These are phyloP conservation scores for Struthidea cinerea DNA, from an alignment of 2,113 vertebrate genomes.

Conservation along the genomic window DNA sequence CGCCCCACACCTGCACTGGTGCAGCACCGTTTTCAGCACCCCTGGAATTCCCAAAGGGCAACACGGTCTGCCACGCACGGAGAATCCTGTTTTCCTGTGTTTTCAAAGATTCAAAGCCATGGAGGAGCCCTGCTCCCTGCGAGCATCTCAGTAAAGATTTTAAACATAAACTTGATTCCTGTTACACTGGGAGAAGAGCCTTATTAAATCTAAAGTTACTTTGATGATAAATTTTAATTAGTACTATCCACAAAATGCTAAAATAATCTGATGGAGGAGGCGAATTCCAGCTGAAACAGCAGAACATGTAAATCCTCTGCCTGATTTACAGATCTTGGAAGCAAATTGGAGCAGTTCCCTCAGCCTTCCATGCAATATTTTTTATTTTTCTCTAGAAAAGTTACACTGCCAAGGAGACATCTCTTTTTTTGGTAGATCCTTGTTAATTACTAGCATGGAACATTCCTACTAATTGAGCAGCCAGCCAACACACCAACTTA, in stretches of 20 bases:
- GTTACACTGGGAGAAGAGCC: not conserved
- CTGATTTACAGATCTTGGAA: not conserved
- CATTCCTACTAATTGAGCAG: not conserved
- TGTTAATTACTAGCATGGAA: not conserved
- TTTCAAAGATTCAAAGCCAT: rapidly evolving
- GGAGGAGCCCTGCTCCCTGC: not conserved
- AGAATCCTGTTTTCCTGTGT: rapidly evolving
- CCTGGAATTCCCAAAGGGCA: not conserved
- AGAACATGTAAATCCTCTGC: not conserved
- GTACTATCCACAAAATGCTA: not conserved
- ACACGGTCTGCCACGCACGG: rapidly evolving
- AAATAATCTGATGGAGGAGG: not conserved
- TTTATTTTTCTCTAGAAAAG: not conserved
- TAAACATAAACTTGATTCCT: not conserved
- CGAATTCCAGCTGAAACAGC: not conserved
- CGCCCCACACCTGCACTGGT: not conserved
- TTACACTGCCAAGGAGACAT: not conserved
- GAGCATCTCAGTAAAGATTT: rapidly evolving
- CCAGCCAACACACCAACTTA: not conserved
- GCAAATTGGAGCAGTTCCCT: not conserved
- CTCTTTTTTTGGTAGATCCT: not conserved
- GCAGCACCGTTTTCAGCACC: rapidly evolving
- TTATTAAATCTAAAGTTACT: not conserved
- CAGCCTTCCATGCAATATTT: not conserved
- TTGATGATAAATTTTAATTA: not conserved